Conservation (phyloP, 2,888 invertebrate species). For the Ommatoiulus sabulosus region DNA sequence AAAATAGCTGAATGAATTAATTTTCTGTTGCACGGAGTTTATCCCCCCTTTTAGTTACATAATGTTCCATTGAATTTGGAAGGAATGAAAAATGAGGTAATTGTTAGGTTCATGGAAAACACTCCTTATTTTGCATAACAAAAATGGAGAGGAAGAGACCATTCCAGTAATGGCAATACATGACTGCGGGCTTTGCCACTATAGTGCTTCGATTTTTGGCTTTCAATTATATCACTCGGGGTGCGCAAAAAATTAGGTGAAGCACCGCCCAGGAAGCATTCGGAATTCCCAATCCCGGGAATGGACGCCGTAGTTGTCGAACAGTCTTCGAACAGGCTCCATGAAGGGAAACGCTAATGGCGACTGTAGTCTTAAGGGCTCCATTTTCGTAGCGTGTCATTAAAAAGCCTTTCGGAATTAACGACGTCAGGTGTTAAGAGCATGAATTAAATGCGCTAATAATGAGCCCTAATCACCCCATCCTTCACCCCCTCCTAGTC, state of each 20-base stretch:
- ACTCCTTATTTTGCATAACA: not conserved
- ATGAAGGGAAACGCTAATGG: not conserved
- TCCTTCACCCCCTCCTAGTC: conserved; percentile 5
- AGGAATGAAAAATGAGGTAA: no score
- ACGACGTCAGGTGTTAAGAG: conserved; percentile 44
- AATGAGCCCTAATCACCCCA: conserved; percentile 39
- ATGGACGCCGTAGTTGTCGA: not conserved
- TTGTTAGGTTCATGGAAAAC: not conserved
- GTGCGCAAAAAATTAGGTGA: not conserved
- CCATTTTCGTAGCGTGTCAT: conserved; percentile 9
- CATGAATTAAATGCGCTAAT: not conserved
- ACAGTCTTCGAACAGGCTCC: not conserved
- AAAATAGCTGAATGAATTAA: no score
- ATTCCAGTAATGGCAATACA: not conserved
- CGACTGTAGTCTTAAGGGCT: conserved; percentile 17
- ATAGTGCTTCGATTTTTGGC: not conserved
- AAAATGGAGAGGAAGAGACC: not conserved
- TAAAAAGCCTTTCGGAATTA: conserved; percentile 39
- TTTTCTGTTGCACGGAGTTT: no score
- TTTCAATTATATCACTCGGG: not conserved
- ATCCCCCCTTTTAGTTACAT: no score
- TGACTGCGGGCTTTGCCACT: not conserved
- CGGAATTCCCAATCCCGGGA: not conserved
- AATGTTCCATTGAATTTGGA: no score
- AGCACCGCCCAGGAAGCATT: not conserved